Base-by-base conservation (phyloP, 2,888 invertebrate genomes). In the Reticulitermes lucifugus region DNA sequence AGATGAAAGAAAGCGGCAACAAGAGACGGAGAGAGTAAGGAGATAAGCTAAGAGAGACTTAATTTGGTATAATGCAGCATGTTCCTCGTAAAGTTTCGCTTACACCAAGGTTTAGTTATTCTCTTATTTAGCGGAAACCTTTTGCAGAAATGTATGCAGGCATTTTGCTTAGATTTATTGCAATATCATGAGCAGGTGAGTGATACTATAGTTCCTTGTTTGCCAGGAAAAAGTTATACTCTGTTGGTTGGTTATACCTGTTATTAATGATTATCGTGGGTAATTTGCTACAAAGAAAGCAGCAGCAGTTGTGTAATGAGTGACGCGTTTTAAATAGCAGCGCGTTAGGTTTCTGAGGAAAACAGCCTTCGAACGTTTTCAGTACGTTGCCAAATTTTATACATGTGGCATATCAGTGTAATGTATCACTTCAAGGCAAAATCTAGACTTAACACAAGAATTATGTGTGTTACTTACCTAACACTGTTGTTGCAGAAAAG, bases 51-150 rank as follows among this genome's bases (percentile, higher is more conserved):
- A 77, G n/a, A 46, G 9, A 22, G 6, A 25, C 77, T 77, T 77
- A 77, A 77, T 77, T 55, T 46, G 41, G n/a, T 46, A 77, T 21
- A 77, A 22, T 77, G 77, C 77, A n/a, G 1, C 46, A 77, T 4
- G n/a, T 7, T 51, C 0, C 14, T 46, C 46, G 7, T 73, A 35
- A 41, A n/a, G 29, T 70, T 70, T 55, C 55, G 55, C 55, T 65
- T 25, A 25, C 65, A 65, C 65, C 65, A 25, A 6, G 25, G 25
- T 6, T 25, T 25, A 25, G 25, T 25, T 10, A 21, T n/a, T 5
- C 12, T 25, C 65, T 25, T 73, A 9, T 46, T 73, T 73, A 73
- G 73, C 41, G 73, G 75, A 75, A 75, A n/a, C 22, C 0, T 43
- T 75, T 43, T 43, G n/a, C 41, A 46, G 21, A 70, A 1, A 46